Evolutionary conservation across 1,140 invertebrate genomes (phyloP).

Genomic region (Nasonia giraulti): DNA sequence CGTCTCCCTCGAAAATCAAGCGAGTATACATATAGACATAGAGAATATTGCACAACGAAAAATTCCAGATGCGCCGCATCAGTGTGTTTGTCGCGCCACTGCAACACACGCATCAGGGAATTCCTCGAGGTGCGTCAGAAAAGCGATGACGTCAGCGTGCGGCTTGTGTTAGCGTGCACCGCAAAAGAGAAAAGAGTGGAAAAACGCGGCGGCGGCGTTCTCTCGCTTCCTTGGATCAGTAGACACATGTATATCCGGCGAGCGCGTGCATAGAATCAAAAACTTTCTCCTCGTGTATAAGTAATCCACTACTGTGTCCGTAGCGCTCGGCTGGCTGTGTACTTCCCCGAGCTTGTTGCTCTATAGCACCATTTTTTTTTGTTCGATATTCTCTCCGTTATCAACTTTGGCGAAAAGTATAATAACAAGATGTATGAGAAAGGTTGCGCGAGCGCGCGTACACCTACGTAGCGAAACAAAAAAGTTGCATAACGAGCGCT

Average conservation of each 20-base stretch:
- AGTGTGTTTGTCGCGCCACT: not conserved
- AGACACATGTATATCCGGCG: not conserved
- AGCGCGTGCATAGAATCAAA: constrained; percentile 30
- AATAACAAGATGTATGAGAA: no score
- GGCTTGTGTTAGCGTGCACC: not conserved
- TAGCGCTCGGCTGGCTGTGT: not conserved
- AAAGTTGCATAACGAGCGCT: not conserved
- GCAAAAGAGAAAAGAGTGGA: not conserved
- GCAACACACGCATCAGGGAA: not conserved
- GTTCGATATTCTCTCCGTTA: no score
- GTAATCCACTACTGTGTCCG: not conserved
- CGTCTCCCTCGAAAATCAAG: not conserved
- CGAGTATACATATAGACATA: not conserved
- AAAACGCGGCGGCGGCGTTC: not conserved
- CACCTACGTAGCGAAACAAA: no score
- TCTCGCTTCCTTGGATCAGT: not conserved
- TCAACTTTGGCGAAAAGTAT: not conserved
- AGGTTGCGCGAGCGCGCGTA: no score
- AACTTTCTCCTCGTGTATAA: constrained; percentile 27
- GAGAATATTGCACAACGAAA: not conserved
- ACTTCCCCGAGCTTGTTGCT: not conserved
- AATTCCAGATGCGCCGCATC: constrained; percentile 2
- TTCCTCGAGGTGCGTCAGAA: constrained; percentile 25
- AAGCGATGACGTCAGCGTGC: constrained; percentile 23
- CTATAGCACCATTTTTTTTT: not conserved